phyloP scores from a whole-genome alignment of 2,113 vertebrate genomes.

The Polyodon spathula region DNA sequence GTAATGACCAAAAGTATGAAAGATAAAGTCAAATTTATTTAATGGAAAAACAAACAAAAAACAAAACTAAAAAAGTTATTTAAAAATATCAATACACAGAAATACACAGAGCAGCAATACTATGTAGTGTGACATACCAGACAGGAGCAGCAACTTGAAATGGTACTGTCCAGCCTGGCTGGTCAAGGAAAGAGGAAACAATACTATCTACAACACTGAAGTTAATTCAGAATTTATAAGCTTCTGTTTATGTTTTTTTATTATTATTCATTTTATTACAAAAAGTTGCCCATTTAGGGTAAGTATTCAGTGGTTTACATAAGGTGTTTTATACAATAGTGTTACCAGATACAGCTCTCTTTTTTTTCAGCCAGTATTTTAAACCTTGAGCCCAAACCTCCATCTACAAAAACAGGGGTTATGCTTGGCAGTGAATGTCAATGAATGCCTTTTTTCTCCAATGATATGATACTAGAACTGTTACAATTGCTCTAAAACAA shows the following conservation, averaged over 20 bases:
- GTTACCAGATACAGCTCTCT: constrained; percentile 78
- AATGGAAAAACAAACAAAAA: constrained; percentile 96
- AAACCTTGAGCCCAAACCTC: constrained; percentile 51
- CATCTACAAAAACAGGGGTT: constrained; percentile 33
- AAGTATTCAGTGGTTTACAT: constrained; percentile 73
- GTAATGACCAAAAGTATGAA: constrained; percentile 72
- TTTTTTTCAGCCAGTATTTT: constrained; percentile 58
- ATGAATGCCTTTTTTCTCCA: constrained; percentile 40
- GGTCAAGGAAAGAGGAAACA: constrained; percentile 57
- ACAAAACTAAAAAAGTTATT: constrained; percentile 79
- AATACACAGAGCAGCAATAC: constrained; percentile 75
- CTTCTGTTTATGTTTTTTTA: constrained; percentile 58
- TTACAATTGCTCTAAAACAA: constrained; percentile 12
- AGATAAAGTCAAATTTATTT: constrained; percentile 97
- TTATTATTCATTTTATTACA: constrained; percentile 75
- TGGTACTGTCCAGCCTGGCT: constrained; percentile 54
- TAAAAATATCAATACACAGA: constrained; percentile 72
- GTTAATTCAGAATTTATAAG: constrained; percentile 88
- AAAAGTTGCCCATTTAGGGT: constrained; percentile 75
- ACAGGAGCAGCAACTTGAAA: constrained; percentile 18
- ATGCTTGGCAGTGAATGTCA: constrained; percentile 37
- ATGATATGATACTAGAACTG: constrained; percentile 20
- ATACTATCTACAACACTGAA: constrained; percentile 84
- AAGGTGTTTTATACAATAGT: constrained; percentile 69
- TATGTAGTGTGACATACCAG: constrained; percentile 71